A percentile compares a stretch with the other conserved stretches of the same genome.
Conservation (phyloP, 2,113 vertebrate species). For the Mus spicilegus region DNA sequence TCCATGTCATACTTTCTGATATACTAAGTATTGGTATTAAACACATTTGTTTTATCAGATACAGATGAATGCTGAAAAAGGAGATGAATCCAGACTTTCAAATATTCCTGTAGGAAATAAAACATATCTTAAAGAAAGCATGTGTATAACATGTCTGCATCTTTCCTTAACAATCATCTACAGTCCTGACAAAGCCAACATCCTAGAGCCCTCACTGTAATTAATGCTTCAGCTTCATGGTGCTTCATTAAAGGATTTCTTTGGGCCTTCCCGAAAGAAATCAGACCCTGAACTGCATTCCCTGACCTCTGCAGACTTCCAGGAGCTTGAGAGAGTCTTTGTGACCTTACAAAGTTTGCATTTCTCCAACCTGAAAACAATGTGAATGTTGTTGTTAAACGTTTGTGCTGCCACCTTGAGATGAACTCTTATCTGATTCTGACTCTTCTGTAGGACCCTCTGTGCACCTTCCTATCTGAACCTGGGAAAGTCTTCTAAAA, state of each 20-base stretch:
- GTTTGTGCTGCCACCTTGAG: fast-evolving
- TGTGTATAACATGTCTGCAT: too few species aligned
- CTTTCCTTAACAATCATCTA: neutral
- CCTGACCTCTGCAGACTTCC: neutral
- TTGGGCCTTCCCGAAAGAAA: too few species aligned
- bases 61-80: neutral
- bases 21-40: neutral
- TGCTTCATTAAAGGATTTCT: neutral
- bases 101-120: neutral
- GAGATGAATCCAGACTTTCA: neutral
- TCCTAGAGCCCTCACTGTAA: neutral
- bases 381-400: too few species aligned
- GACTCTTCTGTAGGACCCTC: neutral
- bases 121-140: neutral
- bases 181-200: too few species aligned
- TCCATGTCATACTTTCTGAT: neutral
- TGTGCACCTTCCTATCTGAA: too few species aligned
- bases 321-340: neutral
- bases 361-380: neutral
- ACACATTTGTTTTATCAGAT: neutral
- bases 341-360: neutral
- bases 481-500: neutral
- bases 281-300: too few species aligned
- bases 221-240: neutral
- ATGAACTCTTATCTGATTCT: neutral